Evolutionary conservation across 1,140 invertebrate species (phyloP), one percentile per base, ranked within the genome.

Genomic region (Latrodectus geometricus): DNA sequence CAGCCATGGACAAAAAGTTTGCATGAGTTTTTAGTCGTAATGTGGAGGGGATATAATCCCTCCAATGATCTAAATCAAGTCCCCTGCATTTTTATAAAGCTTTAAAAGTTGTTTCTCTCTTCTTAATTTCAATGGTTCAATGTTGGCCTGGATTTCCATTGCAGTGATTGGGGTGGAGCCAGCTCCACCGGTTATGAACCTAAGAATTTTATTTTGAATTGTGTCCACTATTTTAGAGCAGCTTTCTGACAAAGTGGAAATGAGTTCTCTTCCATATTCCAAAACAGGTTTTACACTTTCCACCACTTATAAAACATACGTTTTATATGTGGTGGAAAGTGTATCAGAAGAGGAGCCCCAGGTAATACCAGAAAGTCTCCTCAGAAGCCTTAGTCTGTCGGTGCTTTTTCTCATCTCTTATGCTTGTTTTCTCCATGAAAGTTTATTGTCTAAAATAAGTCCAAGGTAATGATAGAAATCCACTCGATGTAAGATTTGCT

Each of bases 91-190:
- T 66, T 17, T 21, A 65, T n/a, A n/a, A 17, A 79, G 65, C 21
- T 68, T 79, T 9, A 79, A 15, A 65, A 68, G 11, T 9, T 68
- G 56, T 66, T 68, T 79, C 21, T 79, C 77, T 79, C 77, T 79
- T 68, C 77, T 79, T 14, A 49, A 65, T 50, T 48, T 68, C 17
- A 79, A 20, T n/a, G 77, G 17, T 35, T 79, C 56, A 65, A 66
- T 17, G 20, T n/a, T 15, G 15, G 77, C 66, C 20, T 66, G 56
- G 20, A 79, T 48, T 35, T 79, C 21, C 21, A 79, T 65, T 11
- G 56, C 61, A 65, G 61, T 48, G 17, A 79, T 48, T 15, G 77
- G 77, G 21, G 56, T 66, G 20, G 61, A 66, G 12, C 4, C 17
- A 50, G 77, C 56, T 65, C 11, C 77, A 14, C 56, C 20, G 50